Conservation (phyloP, 2,888 invertebrate species). For the Leptinotarsa peninsularis region DNA sequence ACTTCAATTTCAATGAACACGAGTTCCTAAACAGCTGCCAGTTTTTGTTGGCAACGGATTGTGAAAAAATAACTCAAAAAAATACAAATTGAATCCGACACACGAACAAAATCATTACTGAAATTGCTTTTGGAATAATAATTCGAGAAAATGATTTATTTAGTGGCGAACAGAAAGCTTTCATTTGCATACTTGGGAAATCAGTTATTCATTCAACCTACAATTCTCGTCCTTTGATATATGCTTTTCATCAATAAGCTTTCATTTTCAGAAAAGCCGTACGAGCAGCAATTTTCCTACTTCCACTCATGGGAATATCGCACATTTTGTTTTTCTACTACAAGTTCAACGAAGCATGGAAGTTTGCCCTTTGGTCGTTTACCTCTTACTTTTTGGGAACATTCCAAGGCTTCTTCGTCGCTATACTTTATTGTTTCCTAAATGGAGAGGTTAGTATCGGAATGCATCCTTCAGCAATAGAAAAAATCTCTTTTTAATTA, state of each 20-base stretch:
- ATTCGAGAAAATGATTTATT: too few species aligned
- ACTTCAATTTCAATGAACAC: too few species aligned
- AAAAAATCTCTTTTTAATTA: too few species aligned
- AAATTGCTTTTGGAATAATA: too few species aligned
- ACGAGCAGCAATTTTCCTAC: slow-evolving; percentile 80
- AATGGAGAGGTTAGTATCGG: slow-evolving; percentile 79
- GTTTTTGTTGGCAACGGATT: too few species aligned
- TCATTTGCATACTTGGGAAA: neutral
- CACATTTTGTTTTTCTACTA: slow-evolving; percentile 80
- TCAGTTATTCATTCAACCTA: neutral
- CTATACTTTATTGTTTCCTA: slow-evolving; percentile 83
- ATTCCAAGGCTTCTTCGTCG: slow-evolving; percentile 86
- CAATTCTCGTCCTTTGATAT: neutral
- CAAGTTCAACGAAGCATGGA: slow-evolving; percentile 72
- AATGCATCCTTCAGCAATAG: too few species aligned
- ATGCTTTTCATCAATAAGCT: neutral
- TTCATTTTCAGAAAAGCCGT: slow-evolving; percentile 77
- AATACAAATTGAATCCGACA: too few species aligned
- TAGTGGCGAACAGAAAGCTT: neutral
- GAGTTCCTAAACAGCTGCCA: too few species aligned
- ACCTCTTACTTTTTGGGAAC: slow-evolving; percentile 83
- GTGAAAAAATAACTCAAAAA: too few species aligned
- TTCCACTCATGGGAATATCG: slow-evolving; percentile 85
- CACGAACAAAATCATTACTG: too few species aligned
- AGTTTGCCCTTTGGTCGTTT: slow-evolving; percentile 85